These are phyloP conservation scores for Tragelaphus imberbis DNA, from an alignment of 2,113 vertebrate species.

Conservation along the genomic window DNA sequence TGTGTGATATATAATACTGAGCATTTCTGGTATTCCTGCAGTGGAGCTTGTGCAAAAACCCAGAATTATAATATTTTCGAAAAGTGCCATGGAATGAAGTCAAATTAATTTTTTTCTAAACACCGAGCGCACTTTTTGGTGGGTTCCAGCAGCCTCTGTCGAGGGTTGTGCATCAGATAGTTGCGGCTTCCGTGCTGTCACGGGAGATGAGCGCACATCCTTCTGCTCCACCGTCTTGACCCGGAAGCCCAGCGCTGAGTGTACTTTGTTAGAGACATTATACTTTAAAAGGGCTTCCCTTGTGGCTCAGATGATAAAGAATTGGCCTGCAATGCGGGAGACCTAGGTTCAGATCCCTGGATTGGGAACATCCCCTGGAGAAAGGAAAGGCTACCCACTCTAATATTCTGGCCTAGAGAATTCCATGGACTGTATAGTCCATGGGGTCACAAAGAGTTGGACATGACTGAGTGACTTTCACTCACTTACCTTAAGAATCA, in stretches of 20 bases:
- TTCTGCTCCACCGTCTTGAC: neutral
- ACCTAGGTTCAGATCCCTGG: neutral
- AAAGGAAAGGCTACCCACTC: neutral
- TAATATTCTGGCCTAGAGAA: neutral
- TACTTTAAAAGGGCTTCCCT: neutral
- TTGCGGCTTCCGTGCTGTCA: neutral
- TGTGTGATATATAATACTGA: neutral
- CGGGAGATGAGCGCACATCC: neutral
- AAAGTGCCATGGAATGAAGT: neutral
- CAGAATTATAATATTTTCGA: neutral
- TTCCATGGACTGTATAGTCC: neutral
- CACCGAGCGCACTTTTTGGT: neutral
- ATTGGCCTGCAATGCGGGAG: neutral
- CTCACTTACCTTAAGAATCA: neutral
- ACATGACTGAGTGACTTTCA: neutral
- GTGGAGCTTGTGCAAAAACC: neutral
- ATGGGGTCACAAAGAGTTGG: neutral
- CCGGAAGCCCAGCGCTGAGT: neutral
- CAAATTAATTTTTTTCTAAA: neutral
- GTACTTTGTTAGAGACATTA: neutral
- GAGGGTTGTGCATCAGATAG: neutral
- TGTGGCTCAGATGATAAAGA: neutral
- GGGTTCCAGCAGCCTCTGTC: neutral
- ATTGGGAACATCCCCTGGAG: neutral
- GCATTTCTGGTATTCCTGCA: neutral